Conservation (phyloP, 1,140 invertebrate species). For the Polypedilum pembai region DNA sequence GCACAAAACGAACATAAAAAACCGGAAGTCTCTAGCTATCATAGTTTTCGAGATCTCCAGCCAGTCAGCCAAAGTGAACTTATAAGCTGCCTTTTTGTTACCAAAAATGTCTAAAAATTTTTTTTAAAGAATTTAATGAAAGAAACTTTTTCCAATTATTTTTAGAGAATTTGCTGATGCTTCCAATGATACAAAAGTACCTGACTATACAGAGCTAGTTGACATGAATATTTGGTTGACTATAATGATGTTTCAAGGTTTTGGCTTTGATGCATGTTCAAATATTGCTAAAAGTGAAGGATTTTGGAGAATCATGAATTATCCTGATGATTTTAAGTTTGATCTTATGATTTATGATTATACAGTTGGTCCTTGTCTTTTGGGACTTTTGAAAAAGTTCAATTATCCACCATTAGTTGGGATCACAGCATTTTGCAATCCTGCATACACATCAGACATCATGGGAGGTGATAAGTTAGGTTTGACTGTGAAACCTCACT, state of each 20-base stretch:
- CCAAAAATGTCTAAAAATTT: no score
- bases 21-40: no score
- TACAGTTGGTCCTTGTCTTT: slow-evolving; percentile 34
- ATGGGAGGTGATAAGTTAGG: slow-evolving; percentile 30
- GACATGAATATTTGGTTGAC: neutral
- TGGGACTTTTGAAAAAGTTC: slow-evolving; percentile 28
- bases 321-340: slow-evolving; percentile 15
- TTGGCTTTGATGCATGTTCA: neutral
- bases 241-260: neutral
- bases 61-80: no score
- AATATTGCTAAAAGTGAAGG: neutral
- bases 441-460: slow-evolving; percentile 31
- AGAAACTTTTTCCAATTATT: no score
- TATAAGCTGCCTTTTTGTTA: no score
- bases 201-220: neutral
- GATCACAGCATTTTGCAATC: slow-evolving; percentile 36
- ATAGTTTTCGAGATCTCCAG: no score
- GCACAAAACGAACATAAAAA: no score
- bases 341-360: slow-evolving; percentile 38
- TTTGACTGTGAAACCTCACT: neutral
- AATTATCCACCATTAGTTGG: slow-evolving; percentile 34
- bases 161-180: neutral
- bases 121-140: no score
- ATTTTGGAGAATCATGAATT: slow-evolving; percentile 45
- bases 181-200: neutral